A percentile compares a stretch with the other conserved stretches of the same genome.
Conservation (phyloP, 1,140 invertebrate species). For the Mamestra configurata region DNA sequence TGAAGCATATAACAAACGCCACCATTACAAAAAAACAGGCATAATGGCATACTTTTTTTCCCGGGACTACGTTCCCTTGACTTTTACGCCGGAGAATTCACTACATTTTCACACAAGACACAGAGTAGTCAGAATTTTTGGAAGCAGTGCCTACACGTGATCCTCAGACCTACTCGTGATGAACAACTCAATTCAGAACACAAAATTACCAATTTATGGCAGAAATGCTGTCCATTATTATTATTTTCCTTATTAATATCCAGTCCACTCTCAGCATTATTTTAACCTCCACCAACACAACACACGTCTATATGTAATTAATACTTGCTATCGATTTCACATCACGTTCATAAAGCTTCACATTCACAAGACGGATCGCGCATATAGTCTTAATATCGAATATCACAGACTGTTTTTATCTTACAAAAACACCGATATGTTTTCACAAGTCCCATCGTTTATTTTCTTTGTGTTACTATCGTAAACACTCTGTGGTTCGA, state of each 20-base stretch:
- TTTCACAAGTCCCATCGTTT: conserved; percentile 44
- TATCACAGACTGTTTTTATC: conserved; percentile 26
- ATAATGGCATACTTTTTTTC: too few relatives aligned
- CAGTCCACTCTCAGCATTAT: conserved; percentile 12
- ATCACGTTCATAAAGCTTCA: conserved; percentile 36
- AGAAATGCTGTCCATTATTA: background rate
- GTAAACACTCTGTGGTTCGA: conserved; percentile 39
- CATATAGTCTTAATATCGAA: conserved; percentile 40
- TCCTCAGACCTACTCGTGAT: too few relatives aligned
- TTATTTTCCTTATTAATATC: conserved; percentile 10
- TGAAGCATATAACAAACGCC: too few relatives aligned
- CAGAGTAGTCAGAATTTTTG: too few relatives aligned
- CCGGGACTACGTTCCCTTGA: too few relatives aligned
- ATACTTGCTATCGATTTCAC: conserved; percentile 38
- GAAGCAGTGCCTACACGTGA: too few relatives aligned
- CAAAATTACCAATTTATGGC: background rate
- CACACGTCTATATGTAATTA: conserved; percentile 29
- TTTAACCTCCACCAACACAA: conserved; percentile 4
- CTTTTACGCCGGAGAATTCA: too few relatives aligned
- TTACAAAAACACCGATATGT: conserved; percentile 38
- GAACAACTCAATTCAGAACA: too few relatives aligned
- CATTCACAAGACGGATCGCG: conserved; percentile 7
- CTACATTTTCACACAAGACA: too few relatives aligned
- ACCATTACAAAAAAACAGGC: too few relatives aligned
- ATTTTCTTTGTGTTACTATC: conserved; percentile 47